Evolutionary conservation across 1,140 invertebrate species (phyloP), one percentile per base, ranked within the genome.

Genomic region (Trachymyrmex cornetzi): DNA sequence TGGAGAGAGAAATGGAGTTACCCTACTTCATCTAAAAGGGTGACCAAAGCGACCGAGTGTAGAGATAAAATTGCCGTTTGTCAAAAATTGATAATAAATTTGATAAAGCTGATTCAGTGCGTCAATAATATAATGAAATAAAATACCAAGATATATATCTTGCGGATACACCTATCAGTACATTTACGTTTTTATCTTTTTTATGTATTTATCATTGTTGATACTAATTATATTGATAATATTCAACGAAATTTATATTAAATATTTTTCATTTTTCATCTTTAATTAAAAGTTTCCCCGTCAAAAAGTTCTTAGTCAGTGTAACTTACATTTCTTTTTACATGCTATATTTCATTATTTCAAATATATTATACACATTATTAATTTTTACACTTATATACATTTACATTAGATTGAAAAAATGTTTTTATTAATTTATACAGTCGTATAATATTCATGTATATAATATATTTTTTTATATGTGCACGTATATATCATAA

Each of bases 31-130:
- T 34, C 30, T 34, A 87, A 87, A 85, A 84, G 80, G 77, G 50
- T 72, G 75, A 71, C 86, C 59, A n/a, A 34, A 67, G 50, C 12
- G 55, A 61, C 12, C 16, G 48, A 57, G 27, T 27, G 81, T 69
- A 77, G 34, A 77, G 88, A 89, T 89, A 91, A 94, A 95, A 95
- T 95, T 94, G 94, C 94, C 93, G 93, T 94, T 93, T 90, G 86
- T 89, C 88, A 84, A 93, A 94, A 95, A 95, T 95, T 94, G 94
- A 95, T 95, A 95, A 95, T 95, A 95, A 95, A 95, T 95, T 95
- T 91, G 92, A 95, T 95, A 94, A 94, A 86, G 90, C 57, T 74
- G 77, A 44, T 77, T 88, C 69, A 77, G 55, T 82, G 44, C 88
- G 77, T 77, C 77, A 84, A 92, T 94, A 94, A 95, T 94, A 86